These are phyloP conservation scores for Coccyzus lansbergi DNA, from an alignment of 2,797 vertebrate species.

Conservation along the genomic window DNA sequence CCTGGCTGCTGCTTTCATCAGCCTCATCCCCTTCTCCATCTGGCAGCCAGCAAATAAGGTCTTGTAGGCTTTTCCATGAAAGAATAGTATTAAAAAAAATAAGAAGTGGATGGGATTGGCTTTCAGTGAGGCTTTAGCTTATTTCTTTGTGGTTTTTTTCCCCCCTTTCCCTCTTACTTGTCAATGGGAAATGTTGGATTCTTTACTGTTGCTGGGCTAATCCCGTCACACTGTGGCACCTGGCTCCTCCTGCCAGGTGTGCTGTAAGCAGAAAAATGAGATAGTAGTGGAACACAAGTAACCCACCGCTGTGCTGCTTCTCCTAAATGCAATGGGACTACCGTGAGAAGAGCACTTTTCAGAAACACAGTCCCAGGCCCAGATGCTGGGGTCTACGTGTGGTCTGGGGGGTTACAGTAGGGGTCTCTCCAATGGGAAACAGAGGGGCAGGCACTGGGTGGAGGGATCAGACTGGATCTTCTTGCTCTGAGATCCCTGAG, in stretches of 20 bases:
- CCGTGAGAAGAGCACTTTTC: neutral
- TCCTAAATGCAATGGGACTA: neutral
- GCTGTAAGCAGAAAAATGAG: neutral
- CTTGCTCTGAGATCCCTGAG: neutral
- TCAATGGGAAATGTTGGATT: neutral
- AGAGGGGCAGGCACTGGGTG: neutral
- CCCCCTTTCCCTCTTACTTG: neutral
- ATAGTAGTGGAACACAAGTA: neutral
- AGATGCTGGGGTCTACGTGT: rapidly evolving
- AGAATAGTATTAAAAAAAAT: neutral
- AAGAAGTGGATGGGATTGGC: neutral
- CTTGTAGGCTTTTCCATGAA: neutral
- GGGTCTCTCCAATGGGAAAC: neutral
- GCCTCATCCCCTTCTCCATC: neutral
- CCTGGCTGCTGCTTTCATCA: neutral
- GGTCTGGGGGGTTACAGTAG: neutral
- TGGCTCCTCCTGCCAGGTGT: neutral
- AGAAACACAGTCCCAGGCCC: neutral
- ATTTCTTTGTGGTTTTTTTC: neutral
- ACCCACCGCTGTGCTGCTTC: neutral
- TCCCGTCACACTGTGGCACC: neutral
- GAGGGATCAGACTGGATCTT: rapidly evolving
- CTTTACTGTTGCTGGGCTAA: neutral
- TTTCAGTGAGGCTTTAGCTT: neutral
- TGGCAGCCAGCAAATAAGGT: neutral